phyloP scores from a whole-genome alignment of 1,140 invertebrate genomes.

The Ylistrum balloti region DNA sequence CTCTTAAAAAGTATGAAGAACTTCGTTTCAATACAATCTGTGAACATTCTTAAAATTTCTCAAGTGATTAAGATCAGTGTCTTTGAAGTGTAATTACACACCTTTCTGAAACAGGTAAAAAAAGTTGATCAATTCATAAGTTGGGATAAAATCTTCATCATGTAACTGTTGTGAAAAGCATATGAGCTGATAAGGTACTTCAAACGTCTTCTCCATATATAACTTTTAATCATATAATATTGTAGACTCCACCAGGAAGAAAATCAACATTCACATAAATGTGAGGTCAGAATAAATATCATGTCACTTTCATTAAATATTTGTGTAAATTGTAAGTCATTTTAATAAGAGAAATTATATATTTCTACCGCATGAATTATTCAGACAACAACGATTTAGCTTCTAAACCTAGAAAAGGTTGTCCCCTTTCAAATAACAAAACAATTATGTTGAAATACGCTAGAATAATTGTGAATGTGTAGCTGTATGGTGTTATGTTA shows the following conservation, averaged over 20 bases:
- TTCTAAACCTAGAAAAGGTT: neutral
- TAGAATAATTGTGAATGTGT: neutral
- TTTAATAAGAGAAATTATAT: neutral
- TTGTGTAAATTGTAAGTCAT: neutral
- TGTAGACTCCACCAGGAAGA: neutral
- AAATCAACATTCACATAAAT: neutral
- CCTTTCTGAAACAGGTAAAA: neutral
- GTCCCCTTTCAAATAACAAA: slow-evolving; percentile 35
- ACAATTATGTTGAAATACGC: neutral
- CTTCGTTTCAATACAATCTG: neutral
- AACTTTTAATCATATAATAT: neutral
- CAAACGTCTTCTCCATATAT: neutral
- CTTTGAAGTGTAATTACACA: neutral
- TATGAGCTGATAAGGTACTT: neutral
- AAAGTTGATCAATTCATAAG: neutral
- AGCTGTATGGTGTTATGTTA: neutral
- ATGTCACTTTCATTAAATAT: slow-evolving; percentile 4
- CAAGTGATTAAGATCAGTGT: neutral
- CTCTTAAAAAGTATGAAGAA: neutral
- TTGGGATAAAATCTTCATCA: neutral
- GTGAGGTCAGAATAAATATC: neutral
- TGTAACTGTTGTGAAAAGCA: neutral
- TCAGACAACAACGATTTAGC: neutral
- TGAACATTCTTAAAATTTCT: neutral
- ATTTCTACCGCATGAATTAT: neutral